phyloP scores from a whole-genome alignment of 2,797 vertebrate species.

The Dromococcyx pavoninus region DNA sequence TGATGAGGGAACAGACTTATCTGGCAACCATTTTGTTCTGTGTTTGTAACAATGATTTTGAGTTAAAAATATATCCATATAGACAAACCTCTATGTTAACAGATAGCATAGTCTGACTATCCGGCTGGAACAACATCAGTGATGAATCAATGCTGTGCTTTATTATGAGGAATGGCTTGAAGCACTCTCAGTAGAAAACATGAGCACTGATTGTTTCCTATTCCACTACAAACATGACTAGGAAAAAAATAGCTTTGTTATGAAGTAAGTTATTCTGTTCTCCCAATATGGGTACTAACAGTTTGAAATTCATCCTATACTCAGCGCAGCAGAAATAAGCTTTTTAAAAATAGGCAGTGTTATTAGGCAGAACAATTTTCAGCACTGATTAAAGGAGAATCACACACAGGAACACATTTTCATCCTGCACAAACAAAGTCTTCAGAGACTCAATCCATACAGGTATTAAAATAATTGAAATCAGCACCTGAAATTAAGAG shows the following conservation, averaged over 20 bases:
- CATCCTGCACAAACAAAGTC: not conserved
- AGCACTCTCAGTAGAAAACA: not conserved
- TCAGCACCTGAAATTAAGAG: not conserved
- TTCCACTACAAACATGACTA: not conserved
- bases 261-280: not conserved
- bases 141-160: not conserved
- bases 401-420: not conserved
- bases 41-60: not conserved
- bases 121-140: not conserved
- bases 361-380: not conserved
- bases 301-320: not conserved
- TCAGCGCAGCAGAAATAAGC: not conserved
- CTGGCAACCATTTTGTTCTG: not conserved
- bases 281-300: not conserved
- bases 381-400: not conserved
- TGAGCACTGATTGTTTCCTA: not conserved
- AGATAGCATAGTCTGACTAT: not conserved
- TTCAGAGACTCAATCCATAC: not conserved
- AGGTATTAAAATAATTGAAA: constrained; percentile 3
- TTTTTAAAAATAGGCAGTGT: not conserved
- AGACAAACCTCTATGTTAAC: not conserved
- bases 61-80: not conserved
- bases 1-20: not conserved
- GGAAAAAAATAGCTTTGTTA: constrained; percentile 22
- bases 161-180: not conserved